Evolutionary conservation across 2,888 invertebrate species (phyloP).

Genomic region (Pecten maximus): DNA sequence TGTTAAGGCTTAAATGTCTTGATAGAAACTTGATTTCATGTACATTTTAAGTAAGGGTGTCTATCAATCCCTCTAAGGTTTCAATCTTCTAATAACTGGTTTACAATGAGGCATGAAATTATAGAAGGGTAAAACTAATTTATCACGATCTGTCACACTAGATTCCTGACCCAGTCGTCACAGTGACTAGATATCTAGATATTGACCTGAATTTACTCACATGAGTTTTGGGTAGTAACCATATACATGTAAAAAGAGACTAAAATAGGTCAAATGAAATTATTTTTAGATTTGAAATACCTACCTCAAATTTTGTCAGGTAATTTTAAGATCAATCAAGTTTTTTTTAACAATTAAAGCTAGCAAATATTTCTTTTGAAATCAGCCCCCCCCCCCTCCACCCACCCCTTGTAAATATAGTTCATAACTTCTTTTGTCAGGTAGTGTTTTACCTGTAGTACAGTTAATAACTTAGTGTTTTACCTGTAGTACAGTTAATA

Average conservation of each 20-base stretch:
- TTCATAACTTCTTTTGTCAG: no score
- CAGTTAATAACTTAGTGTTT: no score
- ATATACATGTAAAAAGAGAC: not conserved
- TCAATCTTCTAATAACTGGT: not conserved
- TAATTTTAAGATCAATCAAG: constrained; percentile 5
- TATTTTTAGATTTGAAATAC: not conserved
- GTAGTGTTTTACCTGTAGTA: no score
- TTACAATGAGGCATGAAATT: constrained; percentile 25
- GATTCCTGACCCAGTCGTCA: not conserved
- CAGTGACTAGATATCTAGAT: not conserved
- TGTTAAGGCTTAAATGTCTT: not conserved
- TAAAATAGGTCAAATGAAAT: not conserved
- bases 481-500: no score
- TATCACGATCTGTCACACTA: not conserved
- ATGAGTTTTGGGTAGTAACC: not conserved
- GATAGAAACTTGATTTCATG: not conserved
- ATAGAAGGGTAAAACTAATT: constrained; percentile 11
- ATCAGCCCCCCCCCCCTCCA: no score
- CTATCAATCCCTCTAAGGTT: not conserved
- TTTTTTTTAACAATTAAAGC: not conserved
- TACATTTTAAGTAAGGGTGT: constrained; percentile 28
- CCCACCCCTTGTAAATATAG: no score
- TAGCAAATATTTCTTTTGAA: no score
- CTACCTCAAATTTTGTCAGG: not conserved
- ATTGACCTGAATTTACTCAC: not conserved